A percentile compares a stretch with the other conserved stretches of the same genome.
Conservation (phyloP, 2,113 vertebrate species). For the Stigmatopora argus region DNA sequence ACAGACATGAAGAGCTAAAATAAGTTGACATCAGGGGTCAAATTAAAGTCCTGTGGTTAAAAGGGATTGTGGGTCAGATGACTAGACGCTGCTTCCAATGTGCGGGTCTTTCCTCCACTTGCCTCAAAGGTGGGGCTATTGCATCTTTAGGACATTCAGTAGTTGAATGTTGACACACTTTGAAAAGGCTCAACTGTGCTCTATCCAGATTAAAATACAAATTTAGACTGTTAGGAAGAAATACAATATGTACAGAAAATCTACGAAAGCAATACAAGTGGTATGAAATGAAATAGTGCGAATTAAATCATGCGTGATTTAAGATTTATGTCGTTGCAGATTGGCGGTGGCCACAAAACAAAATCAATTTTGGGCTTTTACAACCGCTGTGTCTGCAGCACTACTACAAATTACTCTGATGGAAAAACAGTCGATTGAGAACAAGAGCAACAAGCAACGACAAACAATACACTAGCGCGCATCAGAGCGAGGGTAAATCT, state of each 20-base stretch:
- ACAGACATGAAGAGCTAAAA: constrained; percentile 37
- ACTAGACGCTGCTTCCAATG: constrained; percentile 47
- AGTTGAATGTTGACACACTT: not conserved
- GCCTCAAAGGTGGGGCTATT: constrained; percentile 39
- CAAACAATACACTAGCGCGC: constrained; percentile 50
- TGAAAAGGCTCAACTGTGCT: not conserved
- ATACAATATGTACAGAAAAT: not conserved
- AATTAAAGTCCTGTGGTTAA: constrained; percentile 60
- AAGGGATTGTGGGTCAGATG: constrained; percentile 65
- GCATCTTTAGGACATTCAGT: constrained; percentile 5
- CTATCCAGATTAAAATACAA: not conserved
- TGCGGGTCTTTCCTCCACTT: constrained; percentile 29
- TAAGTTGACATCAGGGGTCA: constrained; percentile 46
- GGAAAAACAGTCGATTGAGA: constrained; percentile 53
- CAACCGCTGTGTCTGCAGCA: constrained; percentile 25
- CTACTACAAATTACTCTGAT: constrained; percentile 61
- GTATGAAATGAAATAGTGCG: not conserved
- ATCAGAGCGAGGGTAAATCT: constrained; percentile 53
- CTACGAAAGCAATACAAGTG: not conserved
- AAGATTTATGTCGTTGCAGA: not conserved
- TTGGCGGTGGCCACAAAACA: constrained; percentile 9
- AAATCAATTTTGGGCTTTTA: constrained; percentile 38
- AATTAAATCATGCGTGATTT: not conserved
- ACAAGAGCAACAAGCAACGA: constrained; percentile 39
- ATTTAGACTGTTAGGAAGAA: not conserved